phyloP scores from a whole-genome alignment of 2,888 invertebrate genomes.

The Tridacna gigas region DNA sequence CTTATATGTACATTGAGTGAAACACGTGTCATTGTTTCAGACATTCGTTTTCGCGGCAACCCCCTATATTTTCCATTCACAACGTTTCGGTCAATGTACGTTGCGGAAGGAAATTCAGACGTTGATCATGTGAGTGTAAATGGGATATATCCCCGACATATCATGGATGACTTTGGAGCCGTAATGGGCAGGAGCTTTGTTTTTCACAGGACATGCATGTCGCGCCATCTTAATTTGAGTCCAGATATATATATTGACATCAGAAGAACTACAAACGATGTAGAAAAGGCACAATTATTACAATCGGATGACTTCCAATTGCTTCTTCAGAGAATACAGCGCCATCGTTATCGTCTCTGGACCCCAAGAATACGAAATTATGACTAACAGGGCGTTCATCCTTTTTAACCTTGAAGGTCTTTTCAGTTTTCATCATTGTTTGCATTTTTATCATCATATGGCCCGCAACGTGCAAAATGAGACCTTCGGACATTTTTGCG shows the following conservation, averaged over 20 bases:
- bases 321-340: slow-evolving; percentile 57
- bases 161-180: slow-evolving; percentile 69
- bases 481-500: too few relatives aligned
- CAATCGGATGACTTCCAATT: slow-evolving; percentile 42
- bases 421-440: too few relatives aligned
- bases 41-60: slow-evolving; percentile 58
- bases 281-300: slow-evolving; percentile 16
- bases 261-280: slow-evolving; percentile 45
- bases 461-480: too few relatives aligned
- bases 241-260: slow-evolving; percentile 74
- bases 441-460: too few relatives aligned
- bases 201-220: slow-evolving; percentile 76
- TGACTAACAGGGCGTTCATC: not conserved
- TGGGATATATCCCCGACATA: slow-evolving; percentile 58
- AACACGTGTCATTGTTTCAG: slow-evolving; percentile 65
- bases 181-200: slow-evolving; percentile 68
- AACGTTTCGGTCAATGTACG: slow-evolving; percentile 75
- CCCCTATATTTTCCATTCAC: slow-evolving; percentile 68
- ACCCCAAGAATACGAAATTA: slow-evolving; percentile 54
- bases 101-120: slow-evolving; percentile 71
- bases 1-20: slow-evolving; percentile 60
- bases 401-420: too few relatives aligned
- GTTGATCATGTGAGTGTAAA: slow-evolving; percentile 72
- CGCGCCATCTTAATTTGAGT: slow-evolving; percentile 74
- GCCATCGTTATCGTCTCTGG: slow-evolving; percentile 60